Conservation (phyloP, 1,140 invertebrate species). For the Bradysia coprophila region DNA sequence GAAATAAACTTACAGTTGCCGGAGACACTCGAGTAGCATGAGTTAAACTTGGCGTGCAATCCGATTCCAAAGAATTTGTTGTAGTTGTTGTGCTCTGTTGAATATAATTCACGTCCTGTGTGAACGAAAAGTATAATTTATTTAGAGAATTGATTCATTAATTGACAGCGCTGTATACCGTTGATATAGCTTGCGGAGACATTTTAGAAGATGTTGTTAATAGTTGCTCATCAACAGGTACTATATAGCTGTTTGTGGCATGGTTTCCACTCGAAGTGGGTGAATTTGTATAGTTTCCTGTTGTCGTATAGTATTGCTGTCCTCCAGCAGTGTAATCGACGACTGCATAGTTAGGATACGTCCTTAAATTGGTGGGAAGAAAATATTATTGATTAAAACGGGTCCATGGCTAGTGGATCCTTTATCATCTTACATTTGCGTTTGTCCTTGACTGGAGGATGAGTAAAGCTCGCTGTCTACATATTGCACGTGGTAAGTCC, state of each 20-base stretch:
- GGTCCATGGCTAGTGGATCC: too few relatives aligned
- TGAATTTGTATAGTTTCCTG: constrained; percentile 2
- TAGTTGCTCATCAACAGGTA: constrained; percentile 5
- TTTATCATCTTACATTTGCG: constrained; percentile 34
- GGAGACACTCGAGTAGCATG: constrained; percentile 75
- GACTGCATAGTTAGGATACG: constrained; percentile 70
- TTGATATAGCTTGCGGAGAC: constrained; percentile 7
- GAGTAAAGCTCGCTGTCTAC: constrained; percentile 42
- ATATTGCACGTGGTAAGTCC: constrained; percentile 46
- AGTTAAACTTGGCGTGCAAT: constrained; percentile 43
- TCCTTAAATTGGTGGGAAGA: constrained; percentile 32
- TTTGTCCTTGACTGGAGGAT: constrained; percentile 27
- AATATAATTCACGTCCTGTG: constrained; percentile 26
- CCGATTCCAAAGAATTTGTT: constrained; percentile 36
- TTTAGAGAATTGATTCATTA: too few relatives aligned
- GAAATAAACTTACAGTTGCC: constrained; percentile 67
- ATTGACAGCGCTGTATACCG: too few relatives aligned
- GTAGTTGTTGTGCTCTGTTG: constrained; percentile 41
- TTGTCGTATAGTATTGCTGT: constrained; percentile 16
- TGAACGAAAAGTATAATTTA: too few relatives aligned
- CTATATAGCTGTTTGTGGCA: constrained; percentile 6
- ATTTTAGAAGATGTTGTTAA: not conserved
- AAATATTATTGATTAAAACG: not conserved
- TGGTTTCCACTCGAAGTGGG: constrained; percentile 1
- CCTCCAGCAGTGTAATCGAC: constrained; percentile 40